Base-by-base conservation (phyloP, 2,888 invertebrate species). In the Ptychoptera contaminata region DNA sequence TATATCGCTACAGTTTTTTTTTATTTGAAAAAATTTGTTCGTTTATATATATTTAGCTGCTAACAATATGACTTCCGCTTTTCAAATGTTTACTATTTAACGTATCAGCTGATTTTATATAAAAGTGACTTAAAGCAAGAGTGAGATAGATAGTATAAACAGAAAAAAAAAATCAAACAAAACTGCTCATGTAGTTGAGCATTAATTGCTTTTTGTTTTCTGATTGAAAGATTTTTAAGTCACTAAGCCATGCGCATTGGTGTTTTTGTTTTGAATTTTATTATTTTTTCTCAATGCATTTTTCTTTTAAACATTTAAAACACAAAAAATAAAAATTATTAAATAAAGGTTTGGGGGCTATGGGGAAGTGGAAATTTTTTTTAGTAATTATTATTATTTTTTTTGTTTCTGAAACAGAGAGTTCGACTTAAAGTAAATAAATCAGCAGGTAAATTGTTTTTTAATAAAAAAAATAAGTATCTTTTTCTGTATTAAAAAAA, bases 21-120 rank as follows among this genome's bases (percentile, higher is more conserved):
- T 49, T 45, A 46, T 46, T 47, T 52, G 50, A 39, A 43, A 46
- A 47, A 48, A 45, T 43, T 43, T 44, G 44, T 49, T 43, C 35
- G 44, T 44, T 44, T 45, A 43, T 23, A 23, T 23, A 23, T 23
- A 23, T 23, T 23, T 23, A 23, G 23, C 23, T 23, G 23, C 23
- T 23, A 23, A 23, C 23, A 23, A 23, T 23, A 23, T 43, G 50
- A 51, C 46, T 52, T 62, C 58, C 57, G 62, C 55, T 60, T 55
- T 56, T 59, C 60, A 62, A 63, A 63, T 65, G 63, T 57, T 60
- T 57, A 55, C 53, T 56, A 57, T 56, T 55, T 55, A 58, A 56
- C 53, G 50, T 52, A 60, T 58, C 62, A 63, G 62, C 62, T 59
- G 65, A 58, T 63, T 64, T 64, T 65, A 63, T 64, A 64, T 58